Base-by-base conservation (phyloP, 1,140 invertebrate species). In the Leptoteleia sp. region DNA sequence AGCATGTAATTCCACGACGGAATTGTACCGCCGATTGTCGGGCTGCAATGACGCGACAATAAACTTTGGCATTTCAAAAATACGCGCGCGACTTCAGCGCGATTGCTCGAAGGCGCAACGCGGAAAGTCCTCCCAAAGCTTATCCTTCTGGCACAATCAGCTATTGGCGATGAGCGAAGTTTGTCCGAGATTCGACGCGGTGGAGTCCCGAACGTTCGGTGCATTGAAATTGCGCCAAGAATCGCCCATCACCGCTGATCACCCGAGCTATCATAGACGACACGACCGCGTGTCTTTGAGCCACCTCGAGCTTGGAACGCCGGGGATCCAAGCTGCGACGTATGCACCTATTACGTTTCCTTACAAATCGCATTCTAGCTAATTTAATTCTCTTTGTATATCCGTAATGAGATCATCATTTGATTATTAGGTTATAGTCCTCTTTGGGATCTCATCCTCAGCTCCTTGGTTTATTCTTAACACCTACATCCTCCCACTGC, bases 401-500 rank as follows among this genome's bases (percentile, higher is more conserved):
- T 88, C 80, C 82, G 45, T 89, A 89, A 89, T 89, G 88, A 89
- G 88, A 89, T 89, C 88, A 89, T 87, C 82, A 82, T 89, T 89
- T 89, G 88, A 89, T 89, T 89, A 88, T 89, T 89, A 81, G 86
- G 87, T 89, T 87, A 78, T 85, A 88, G 84, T 89, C 88, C 87
- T 89, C 88, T 89, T 89, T 89, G 62, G 88, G 88, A 89, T 89
- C 88, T 89, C 85, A 84, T 87, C 82, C 82, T 88, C 84, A 81
- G 81, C 79, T 82, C 73, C 75, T 70, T 37, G 22, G 22, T 45
- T 6, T 4, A 35, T 75, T 65, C 79, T 81, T 73, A 64, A 79
- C 65, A 61, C 68, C 65, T 67, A 76, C 57, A 59, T 73, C 79
- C 72, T 81, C 71, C 67, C 75, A 54, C 72, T 62, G 3, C 22